phyloP scores from a whole-genome alignment of 2,797 vertebrate genomes.

The Sciurus carolinensis region DNA sequence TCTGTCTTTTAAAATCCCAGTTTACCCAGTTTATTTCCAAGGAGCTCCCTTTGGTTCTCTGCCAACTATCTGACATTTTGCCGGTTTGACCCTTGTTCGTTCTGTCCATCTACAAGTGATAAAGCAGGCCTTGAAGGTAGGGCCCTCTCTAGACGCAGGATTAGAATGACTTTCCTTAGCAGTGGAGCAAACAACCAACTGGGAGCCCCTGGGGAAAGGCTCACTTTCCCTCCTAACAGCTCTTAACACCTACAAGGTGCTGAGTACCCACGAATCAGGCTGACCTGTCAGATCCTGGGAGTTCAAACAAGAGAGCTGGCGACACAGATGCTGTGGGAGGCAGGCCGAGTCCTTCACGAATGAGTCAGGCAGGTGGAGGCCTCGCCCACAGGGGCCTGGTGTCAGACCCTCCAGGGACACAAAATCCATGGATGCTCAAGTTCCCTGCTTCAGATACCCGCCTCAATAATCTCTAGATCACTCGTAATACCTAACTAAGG shows the following conservation, averaged over 20 bases:
- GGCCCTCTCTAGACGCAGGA: not conserved
- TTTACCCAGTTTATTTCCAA: not conserved
- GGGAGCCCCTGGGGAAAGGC: not conserved
- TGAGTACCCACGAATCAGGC: not conserved
- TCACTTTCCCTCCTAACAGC: not conserved
- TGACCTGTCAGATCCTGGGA: not conserved
- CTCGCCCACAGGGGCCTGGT: no score
- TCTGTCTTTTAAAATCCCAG: conserved; percentile 8
- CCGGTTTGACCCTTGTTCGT: not conserved
- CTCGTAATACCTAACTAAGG: not conserved
- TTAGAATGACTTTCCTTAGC: not conserved
- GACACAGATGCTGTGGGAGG: not conserved
- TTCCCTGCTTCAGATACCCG: not conserved
- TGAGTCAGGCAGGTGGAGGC: not conserved
- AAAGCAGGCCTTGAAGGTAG: not conserved
- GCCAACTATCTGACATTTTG: not conserved
- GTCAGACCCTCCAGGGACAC: not conserved
- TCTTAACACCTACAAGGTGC: not conserved
- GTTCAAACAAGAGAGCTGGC: not conserved
- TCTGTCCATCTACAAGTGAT: not conserved
- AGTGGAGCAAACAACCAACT: not conserved
- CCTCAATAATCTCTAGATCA: not conserved
- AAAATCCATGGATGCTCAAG: not conserved
- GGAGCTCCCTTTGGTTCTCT: not conserved
- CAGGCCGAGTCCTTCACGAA: not conserved